Evolutionary conservation across 2,888 invertebrate species (phyloP), one percentile per base, ranked within the genome.

Genomic region (Fabriciana adippe): DNA sequence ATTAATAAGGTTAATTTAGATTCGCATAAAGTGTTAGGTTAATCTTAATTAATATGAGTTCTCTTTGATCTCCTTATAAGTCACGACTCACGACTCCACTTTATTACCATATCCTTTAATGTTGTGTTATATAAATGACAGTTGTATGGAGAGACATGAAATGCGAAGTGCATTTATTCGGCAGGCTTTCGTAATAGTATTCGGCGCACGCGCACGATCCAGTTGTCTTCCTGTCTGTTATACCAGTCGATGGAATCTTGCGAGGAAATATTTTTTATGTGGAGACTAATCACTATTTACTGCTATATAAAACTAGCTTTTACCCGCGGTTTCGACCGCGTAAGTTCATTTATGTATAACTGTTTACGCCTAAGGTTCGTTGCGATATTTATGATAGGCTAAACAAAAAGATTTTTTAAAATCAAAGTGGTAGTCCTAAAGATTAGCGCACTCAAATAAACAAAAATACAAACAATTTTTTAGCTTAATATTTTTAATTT

Each of bases 111-210:
- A 61, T 56, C 61, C 60, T 64, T 61, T 61, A 61, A 35, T 21
- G 16, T 54, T n/a, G 16, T 55, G 55, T 70, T 65, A 57, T 55
- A 54, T 61, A 70, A 67, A 60, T 60, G 47, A 61, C 50, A 53
- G 56, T 63, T 62, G 61, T 70, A 68, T 70, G 62, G 67, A 64
- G 54, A 70, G 48, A 67, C 67, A 64, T 67, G 67, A 67, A 68
- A 68, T 57, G 51, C 54, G 54, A 41, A 47, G 55, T 54, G 56
- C 55, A 60, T 67, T 53, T 16, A 70, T 70, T 67, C 56, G 41
- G 56, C 51, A n/a, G 35, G 48, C 18, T 56, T 47, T 70, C 67
- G 67, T 65, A 64, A 70, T 57, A 55, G 26, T 55, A 67, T 47
- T 48, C 55, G 15, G 50, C 21, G 45, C 53, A 66, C 55, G 55